These are phyloP conservation scores for Alcedo quadribrachys DNA, from an alignment of 2,797 vertebrate species.

Conservation along the genomic window DNA sequence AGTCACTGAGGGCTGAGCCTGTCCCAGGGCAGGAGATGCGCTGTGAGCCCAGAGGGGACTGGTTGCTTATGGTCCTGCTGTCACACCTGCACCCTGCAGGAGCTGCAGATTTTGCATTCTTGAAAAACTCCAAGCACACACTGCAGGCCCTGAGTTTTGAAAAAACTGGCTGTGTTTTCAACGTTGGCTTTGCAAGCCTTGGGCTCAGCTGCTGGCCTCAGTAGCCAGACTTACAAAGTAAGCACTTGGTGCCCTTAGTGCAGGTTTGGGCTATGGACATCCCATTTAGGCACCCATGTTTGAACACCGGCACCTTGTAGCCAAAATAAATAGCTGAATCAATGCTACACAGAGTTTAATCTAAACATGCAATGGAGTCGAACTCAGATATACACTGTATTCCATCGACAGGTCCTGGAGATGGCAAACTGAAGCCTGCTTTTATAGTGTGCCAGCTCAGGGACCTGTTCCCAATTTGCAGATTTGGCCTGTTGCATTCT, in stretches of 20 bases:
- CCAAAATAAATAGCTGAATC: constrained; percentile 69
- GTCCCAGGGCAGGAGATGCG: rapidly evolving
- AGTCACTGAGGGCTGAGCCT: background rate
- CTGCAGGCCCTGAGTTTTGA: background rate
- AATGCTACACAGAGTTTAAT: constrained; percentile 54
- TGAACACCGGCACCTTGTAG: background rate
- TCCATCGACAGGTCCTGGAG: constrained; percentile 56
- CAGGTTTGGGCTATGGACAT: background rate
- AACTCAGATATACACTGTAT: constrained; percentile 50
- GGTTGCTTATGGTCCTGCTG: background rate
- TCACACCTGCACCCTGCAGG: background rate
- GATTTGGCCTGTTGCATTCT: constrained; percentile 70
- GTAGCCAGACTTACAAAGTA: background rate
- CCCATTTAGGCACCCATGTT: constrained; percentile 29
- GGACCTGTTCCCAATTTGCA: constrained; percentile 78
- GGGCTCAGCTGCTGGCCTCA: background rate
- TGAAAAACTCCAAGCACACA: background rate
- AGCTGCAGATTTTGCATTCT: background rate
- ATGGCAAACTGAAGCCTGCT: constrained; percentile 67
- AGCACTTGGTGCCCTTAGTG: background rate
- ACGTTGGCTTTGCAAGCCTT: background rate
- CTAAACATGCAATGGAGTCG: constrained; percentile 51
- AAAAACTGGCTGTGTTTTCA: background rate
- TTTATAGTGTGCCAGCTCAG: constrained; percentile 72
- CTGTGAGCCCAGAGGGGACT: background rate